These are phyloP conservation scores for Pelodiscus sinensis DNA, from an alignment of 2,113 vertebrate genomes.

Conservation along the genomic window DNA sequence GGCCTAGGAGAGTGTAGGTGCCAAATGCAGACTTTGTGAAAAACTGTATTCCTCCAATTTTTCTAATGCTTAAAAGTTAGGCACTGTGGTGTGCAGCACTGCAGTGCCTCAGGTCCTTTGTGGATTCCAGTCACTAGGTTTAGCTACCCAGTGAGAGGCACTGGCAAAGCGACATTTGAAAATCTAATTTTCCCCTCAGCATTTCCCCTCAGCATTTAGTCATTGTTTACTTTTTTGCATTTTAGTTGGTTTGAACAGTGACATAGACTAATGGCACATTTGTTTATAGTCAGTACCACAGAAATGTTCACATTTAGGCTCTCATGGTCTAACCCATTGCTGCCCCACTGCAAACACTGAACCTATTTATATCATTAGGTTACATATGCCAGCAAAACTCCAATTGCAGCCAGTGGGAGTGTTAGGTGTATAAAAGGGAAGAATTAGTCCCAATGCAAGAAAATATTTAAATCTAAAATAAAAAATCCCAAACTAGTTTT, in stretches of 20 bases:
- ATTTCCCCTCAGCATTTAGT: not conserved
- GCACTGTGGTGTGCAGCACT: not conserved
- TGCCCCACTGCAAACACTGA: not conserved
- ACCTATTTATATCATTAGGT: not conserved
- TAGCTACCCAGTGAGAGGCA: fast-evolving
- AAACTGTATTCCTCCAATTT: not conserved
- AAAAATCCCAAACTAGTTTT: not conserved
- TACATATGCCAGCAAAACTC: not conserved
- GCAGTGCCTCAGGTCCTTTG: not conserved
- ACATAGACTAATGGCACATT: fast-evolving
- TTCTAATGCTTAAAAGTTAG: not conserved
- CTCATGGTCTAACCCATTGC: not conserved
- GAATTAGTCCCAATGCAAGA: not conserved
- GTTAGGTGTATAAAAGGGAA: not conserved
- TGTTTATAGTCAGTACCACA: not conserved
- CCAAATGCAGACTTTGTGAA: not conserved
- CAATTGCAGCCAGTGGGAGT: not conserved
- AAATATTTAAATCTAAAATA: not conserved
- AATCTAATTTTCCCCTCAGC: not conserved
- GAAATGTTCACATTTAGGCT: not conserved
- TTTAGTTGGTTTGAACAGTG: fast-evolving
- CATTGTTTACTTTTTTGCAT: not conserved
- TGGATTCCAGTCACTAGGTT: not conserved
- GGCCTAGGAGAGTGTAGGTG: not conserved
- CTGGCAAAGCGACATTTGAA: not conserved